Evolutionary conservation across 2,113 vertebrate species (phyloP), one percentile per base, ranked within the genome.

Genomic region (Ictalurus punctatus): DNA sequence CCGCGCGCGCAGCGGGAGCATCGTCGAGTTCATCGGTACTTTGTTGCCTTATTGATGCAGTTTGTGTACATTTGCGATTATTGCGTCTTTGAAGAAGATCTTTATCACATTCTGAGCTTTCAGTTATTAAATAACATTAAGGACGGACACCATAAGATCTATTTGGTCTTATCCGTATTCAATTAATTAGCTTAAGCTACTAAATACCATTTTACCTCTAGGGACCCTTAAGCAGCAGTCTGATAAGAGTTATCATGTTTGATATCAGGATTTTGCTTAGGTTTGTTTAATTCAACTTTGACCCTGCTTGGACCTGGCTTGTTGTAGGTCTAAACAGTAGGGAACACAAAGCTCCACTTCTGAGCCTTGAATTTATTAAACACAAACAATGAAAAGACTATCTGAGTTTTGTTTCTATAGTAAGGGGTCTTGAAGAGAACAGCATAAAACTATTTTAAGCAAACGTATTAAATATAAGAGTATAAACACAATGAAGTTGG

Each of bases 11-110:
- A 99, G 98, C 0, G 96, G 97, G 58, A 99, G 98, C 93, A 98
- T 99, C 21, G 95, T 96, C 10, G 98, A 99, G 91, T 95, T 99
- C 34, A 97, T 99, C 85, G 97, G 98, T 98, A 94, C 95, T 84
- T 58, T 59, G 30, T 67, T 30, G 59, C 27, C 9, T n/a, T 34
- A 58, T 27, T 69, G 6, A 10, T 54, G 67, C 1, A 3, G 12
- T 84, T 76, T 25, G 48, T 56, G 27, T 71, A 61, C 58, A 9
- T 63, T 83, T 40, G 17, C 48, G 13, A 48, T 48, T 48, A 40
- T 63, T 6, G 56, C 0, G 6, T 65, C 34, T 67, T 67, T 27
- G 61, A 34, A 83, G 37, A 6, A 12, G 58, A 30, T n/a, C 4
- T 79, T 84, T 84, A 40, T 71, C 48, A 27, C 61, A 65, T 79